Percentiles rank a stretch among this genome's conserved stretches.
phyloP scores from a whole-genome alignment of 2,797 vertebrate genomes.

The Atherinosoma microstoma region DNA sequence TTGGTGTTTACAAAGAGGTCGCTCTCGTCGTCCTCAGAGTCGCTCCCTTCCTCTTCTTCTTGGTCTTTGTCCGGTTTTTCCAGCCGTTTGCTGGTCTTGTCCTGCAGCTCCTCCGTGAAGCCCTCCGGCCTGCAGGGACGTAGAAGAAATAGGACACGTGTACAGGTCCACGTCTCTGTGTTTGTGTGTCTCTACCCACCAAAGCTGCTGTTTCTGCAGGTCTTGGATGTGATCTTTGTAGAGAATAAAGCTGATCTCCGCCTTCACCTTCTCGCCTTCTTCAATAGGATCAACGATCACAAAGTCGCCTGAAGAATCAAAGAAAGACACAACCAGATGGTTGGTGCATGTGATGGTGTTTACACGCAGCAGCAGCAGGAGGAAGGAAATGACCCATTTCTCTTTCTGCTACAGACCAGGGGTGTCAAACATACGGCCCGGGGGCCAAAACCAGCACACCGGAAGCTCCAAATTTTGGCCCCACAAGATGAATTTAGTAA shows the following conservation, averaged over 20 bases:
- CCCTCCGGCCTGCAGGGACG: no score
- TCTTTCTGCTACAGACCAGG: no score
- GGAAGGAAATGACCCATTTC: no score
- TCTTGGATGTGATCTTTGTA: conserved; percentile 90
- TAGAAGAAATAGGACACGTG: no score
- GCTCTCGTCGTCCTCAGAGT: conserved; percentile 87
- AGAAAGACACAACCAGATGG: no score
- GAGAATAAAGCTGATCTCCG: conserved; percentile 91
- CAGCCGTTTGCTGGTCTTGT: conserved; percentile 44
- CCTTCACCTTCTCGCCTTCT: conserved; percentile 94
- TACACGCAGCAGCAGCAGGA: no score
- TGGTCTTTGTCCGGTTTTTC: conserved; percentile 64
- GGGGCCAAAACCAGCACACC: no score
- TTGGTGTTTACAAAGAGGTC: conserved; percentile 95
- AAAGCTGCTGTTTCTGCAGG: conserved; percentile 86
- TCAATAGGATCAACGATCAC: conserved; percentile 94
- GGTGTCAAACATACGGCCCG: no score
- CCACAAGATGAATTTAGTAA: no score
- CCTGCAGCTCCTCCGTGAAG: conserved; percentile 48
- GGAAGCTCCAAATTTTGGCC: no score
- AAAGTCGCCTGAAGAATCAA: conserved; percentile 82
- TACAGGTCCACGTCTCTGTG: no score
- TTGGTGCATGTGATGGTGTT: no score
- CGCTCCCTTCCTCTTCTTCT: conserved; percentile 56
- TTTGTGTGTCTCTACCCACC: conserved; percentile 75